Evolutionary conservation across 2,797 vertebrate genomes (phyloP), one percentile per base, ranked within the genome.

Genomic region (Parauchenoglanis punctatus): DNA sequence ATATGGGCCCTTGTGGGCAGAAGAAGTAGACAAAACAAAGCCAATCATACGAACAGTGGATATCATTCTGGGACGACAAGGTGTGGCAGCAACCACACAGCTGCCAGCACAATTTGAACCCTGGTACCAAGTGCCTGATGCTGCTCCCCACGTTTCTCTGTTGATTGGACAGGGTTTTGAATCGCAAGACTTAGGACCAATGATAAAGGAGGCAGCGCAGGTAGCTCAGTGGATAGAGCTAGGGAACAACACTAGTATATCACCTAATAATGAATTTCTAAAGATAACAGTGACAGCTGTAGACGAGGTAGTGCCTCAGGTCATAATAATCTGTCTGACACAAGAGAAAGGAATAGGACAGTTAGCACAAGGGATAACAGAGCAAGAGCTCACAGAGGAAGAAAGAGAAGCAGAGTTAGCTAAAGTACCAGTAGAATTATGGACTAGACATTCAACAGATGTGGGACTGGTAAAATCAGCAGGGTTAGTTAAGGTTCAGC

Each of bases 21-120:
- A 73, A 5, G 17, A 10, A 1, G 18, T 25, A 1, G 31, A 31
- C 31, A 31, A 31, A 31, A 31, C 31, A 31, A 31, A 31, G 31
- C 31, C 31, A 31, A 31, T 31, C 31, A 31, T 31, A 31, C 31
- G 3, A 1, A 4, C 6, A 20, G 0, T 1, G 0, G 2, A 23
- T 0, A 10, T 73, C 0, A 0, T 73, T 0, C 1, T 73, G 0
- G 70, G 70, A 4, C 20, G 1, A 0, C 70, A 25, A 46, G 40
- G 70, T 1, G 3, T 23, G 0, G 40, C 68, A 0, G 17, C 70
- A 0, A 35, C 4, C 0, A 31, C 35, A 1, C 0, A 68, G 2
- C 15, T 68, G 15, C 67, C 25, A 7, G 7, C 8, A 7, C 17
- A 59, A 20, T 4, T 59, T 4, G 18, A 1, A 4, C 1, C 20